A percentile compares a stretch with the other conserved stretches of the same genome.
Evolutionary conservation across 2,113 vertebrate genomes (phyloP).

Genomic region (Bubalus kerabau): DNA sequence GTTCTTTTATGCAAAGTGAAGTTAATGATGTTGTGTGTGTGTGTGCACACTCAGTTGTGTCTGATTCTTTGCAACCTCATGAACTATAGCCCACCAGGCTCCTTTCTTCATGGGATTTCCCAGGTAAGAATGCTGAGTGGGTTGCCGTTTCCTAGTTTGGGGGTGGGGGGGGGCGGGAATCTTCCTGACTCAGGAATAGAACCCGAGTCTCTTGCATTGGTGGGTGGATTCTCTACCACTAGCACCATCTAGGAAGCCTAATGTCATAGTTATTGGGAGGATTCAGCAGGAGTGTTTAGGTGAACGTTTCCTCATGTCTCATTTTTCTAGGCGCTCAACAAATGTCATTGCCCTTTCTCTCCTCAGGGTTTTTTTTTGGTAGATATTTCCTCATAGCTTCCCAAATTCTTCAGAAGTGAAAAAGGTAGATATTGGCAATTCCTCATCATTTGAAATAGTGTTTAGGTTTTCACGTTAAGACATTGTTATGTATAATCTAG

Average conservation of each 20-base stretch:
- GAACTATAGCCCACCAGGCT: not conserved
- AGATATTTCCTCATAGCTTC: not conserved
- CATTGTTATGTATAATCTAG: not conserved
- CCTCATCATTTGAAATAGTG: not conserved
- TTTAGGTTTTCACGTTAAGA: not conserved
- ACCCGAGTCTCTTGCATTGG: not conserved
- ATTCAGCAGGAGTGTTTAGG: not conserved
- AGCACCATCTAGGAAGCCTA: not conserved
- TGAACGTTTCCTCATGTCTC: not conserved
- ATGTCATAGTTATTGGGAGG: not conserved
- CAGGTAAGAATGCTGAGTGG: not conserved
- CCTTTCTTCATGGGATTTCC: not conserved
- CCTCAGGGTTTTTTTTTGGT: not conserved
- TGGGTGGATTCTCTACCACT: not conserved
- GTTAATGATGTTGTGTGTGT: not conserved
- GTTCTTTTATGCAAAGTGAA: not conserved
- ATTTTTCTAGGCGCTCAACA: not conserved
- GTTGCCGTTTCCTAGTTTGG: fast-evolving
- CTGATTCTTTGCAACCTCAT: not conserved
- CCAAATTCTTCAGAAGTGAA: not conserved
- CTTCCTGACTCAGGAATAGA: not conserved
- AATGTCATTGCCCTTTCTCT: not conserved
- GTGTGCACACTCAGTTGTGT: not conserved
- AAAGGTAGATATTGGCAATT: not conserved
- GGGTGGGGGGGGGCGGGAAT: fast-evolving